Evolutionary conservation across 2,888 invertebrate genomes (phyloP).

Genomic region (Phragmatobia fuliginosa): DNA sequence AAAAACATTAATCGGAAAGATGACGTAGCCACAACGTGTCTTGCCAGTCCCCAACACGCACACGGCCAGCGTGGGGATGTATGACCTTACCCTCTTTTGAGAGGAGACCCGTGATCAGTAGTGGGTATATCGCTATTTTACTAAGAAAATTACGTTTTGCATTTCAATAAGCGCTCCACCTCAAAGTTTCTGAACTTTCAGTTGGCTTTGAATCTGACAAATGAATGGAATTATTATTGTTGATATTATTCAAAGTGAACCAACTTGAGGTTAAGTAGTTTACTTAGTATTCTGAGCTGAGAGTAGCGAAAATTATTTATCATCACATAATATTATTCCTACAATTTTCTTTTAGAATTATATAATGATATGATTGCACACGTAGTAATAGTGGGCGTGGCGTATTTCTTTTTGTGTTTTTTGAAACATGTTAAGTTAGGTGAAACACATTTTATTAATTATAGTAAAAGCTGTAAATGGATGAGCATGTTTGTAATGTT

Average conservation of each 20-base stretch:
- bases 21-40: too few relatives aligned
- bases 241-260: slow-evolving; percentile 1
- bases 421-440: neutral
- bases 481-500: neutral
- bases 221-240: slow-evolving; percentile 7
- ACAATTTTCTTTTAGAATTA: too few relatives aligned
- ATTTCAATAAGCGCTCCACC: slow-evolving; percentile 1
- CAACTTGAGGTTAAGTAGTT: slow-evolving; percentile 5
- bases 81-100: too few relatives aligned
- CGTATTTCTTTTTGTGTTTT: neutral
- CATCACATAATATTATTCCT: too few relatives aligned
- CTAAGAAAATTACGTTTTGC: slow-evolving; percentile 2
- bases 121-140: slow-evolving; percentile 6
- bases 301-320: neutral
- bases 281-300: neutral
- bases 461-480: neutral
- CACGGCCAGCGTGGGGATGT: too few relatives aligned
- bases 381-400: too few relatives aligned
- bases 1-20: too few relatives aligned
- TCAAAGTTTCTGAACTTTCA: neutral
- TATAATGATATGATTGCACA: too few relatives aligned
- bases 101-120: too few relatives aligned
- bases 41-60: too few relatives aligned
- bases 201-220: slow-evolving; percentile 1
- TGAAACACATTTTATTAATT: neutral